These are phyloP conservation scores for Arenaria interpres DNA, from an alignment of 2,113 vertebrate species.

Conservation along the genomic window DNA sequence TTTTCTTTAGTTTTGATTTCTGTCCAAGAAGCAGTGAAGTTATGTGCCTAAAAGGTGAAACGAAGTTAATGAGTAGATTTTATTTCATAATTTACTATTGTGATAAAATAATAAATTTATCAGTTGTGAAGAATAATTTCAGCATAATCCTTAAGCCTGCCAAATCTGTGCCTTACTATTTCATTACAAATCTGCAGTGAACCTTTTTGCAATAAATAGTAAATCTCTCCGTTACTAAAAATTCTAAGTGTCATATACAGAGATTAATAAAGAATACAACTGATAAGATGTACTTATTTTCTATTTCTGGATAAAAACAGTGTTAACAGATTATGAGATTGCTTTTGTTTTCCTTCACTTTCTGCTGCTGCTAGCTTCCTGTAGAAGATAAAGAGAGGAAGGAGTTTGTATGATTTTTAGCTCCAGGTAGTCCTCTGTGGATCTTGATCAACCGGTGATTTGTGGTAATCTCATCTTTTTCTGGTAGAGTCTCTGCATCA, in stretches of 20 bases:
- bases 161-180: neutral
- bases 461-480: neutral
- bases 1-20: neutral
- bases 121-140: neutral
- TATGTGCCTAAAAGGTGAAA: neutral
- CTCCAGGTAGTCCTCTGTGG: conserved; percentile 46
- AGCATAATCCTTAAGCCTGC: neutral
- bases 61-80: neutral
- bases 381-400: conserved; percentile 49
- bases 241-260: neutral
- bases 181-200: neutral
- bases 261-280: neutral
- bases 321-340: neutral
- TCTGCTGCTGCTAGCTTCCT: conserved; percentile 8
- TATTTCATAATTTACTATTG: neutral
- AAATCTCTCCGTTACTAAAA: neutral
- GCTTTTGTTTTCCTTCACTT: conserved; percentile 33
- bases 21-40: neutral
- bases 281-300: neutral
- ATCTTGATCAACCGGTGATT: conserved; percentile 10
- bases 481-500: conserved; percentile 49
- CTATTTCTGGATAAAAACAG: neutral
- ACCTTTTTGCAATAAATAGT: neutral
- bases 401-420: conserved; percentile 38
- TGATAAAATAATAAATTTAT: neutral